Base-by-base conservation (phyloP, 2,888 invertebrate species). In the Lasiommata megera region DNA sequence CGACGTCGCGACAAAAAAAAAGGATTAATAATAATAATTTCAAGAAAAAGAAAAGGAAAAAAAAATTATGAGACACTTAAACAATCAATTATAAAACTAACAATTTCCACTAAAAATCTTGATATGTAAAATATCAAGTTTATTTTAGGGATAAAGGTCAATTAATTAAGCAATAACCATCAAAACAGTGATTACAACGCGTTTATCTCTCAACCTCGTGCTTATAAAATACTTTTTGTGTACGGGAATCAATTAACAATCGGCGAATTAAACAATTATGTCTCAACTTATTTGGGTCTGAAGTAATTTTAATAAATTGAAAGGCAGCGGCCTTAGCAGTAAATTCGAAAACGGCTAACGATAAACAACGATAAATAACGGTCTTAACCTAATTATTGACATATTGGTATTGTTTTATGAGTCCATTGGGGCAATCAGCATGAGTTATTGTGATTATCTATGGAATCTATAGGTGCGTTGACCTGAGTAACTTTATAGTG, bases 371-470 rank as follows among this genome's bases (percentile, higher is more conserved):
- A 66, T 60, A 59, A 61, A 58, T 63, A 60, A 65, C 62, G 53
- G 63, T 62, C 73, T 83, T 84, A 81, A 81, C 82, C 84, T 82
- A 78, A 79, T 83, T 82, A 70, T 67, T 61, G 58, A 67, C 63
- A 66, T 71, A 72, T 76, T 77, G 71, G 70, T 71, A 76, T 77
- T 75, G 69, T 73, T 77, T 73, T 75, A 78, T 72, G 72, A 63
- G 71, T 66, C 70, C 66, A 64, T 65, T 68, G 58, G 43, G 55
- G 36, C 59, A 51, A 51, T 61, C 43, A 48, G 58, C 47, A 64
- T 58, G 55, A 65, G 57, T 62, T 52, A 62, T 59, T 54, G 47
- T 47, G 38, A 51, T 28, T 51, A 47, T 47, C 58, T 47, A 61
- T 58, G 47, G 61, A 54, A 58, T 58, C 61, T 53, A 61, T 47